These are phyloP conservation scores for Sebastes variabilis DNA, from an alignment of 2,797 vertebrate genomes.

Conservation along the genomic window DNA sequence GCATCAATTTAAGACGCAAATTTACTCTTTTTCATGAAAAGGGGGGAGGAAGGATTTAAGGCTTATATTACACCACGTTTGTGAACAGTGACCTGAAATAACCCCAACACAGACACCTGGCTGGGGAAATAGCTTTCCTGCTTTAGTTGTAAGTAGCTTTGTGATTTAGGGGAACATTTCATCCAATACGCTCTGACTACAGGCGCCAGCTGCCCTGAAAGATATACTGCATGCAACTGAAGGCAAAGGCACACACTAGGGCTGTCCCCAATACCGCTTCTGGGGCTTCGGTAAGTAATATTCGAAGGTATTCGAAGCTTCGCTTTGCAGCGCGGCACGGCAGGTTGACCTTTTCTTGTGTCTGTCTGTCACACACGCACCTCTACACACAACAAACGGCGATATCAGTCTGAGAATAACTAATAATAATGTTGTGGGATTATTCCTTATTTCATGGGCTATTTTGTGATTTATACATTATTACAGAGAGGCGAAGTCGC, in stretches of 20 bases:
- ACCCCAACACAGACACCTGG: not conserved
- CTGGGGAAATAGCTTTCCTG: slow-evolving; percentile 6
- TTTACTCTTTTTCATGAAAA: not conserved
- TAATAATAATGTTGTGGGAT: no score
- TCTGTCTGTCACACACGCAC: no score
- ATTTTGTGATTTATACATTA: no score
- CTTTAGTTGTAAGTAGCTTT: slow-evolving; percentile 12
- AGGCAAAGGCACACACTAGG: slow-evolving; percentile 33
- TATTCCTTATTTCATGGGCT: no score
- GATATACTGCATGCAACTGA: slow-evolving; percentile 36
- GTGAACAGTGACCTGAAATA: slow-evolving; percentile 12
- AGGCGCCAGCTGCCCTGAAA: slow-evolving; percentile 13
- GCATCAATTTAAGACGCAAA: slow-evolving; percentile 6
- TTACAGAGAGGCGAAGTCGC: no score
- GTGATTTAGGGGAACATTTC: not conserved
- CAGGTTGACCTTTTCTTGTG: no score
- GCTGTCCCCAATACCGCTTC: no score
- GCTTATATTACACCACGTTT: slow-evolving; percentile 7
- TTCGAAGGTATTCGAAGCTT: no score
- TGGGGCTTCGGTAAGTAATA: no score
- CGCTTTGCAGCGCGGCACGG: rapidly evolving
- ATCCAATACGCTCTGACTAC: not conserved
- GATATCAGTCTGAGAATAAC: rapidly evolving
- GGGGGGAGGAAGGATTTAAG: slow-evolving; percentile 29
- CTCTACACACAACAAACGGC: no score